A percentile compares a stretch with the other conserved stretches of the same genome.
These are phyloP conservation scores for Thysanoteuthis rhombus DNA, from an alignment of 2,888 invertebrate species.

Conservation along the genomic window DNA sequence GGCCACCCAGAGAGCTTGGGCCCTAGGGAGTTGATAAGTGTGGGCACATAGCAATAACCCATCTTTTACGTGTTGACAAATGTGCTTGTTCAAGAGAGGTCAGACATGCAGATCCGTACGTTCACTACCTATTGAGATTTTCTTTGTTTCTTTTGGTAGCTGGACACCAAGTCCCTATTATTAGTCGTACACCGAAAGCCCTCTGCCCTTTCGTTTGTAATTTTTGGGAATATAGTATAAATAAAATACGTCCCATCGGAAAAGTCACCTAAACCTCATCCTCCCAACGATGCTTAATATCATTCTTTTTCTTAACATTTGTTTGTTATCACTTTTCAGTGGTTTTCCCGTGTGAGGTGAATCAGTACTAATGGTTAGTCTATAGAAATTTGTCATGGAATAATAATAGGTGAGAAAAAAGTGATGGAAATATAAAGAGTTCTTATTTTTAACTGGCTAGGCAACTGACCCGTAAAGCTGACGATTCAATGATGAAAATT, in stretches of 20 bases:
- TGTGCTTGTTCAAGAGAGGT: not conserved
- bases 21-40: not conserved
- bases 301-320: not conserved
- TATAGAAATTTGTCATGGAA: not conserved
- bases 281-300: not conserved
- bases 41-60: not conserved
- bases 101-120: not conserved
- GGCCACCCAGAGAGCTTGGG: not conserved
- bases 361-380: not conserved
- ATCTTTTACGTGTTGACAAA: not conserved
- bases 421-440: too few relatives aligned
- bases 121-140: too few relatives aligned
- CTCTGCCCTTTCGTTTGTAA: not conserved
- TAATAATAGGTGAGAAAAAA: not conserved
- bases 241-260: not conserved
- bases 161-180: not conserved
- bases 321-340: not conserved
- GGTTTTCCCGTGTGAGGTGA: not conserved
- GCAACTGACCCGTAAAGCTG: too few relatives aligned
- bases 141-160: too few relatives aligned
- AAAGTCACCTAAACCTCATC: not conserved
- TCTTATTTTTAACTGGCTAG: too few relatives aligned
- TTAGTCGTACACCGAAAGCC: not conserved
- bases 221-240: not conserved
- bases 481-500: too few relatives aligned